phyloP scores from a whole-genome alignment of 37 sponge, comb jelly and placozoan species.

The Bolinopsis microptera region DNA sequence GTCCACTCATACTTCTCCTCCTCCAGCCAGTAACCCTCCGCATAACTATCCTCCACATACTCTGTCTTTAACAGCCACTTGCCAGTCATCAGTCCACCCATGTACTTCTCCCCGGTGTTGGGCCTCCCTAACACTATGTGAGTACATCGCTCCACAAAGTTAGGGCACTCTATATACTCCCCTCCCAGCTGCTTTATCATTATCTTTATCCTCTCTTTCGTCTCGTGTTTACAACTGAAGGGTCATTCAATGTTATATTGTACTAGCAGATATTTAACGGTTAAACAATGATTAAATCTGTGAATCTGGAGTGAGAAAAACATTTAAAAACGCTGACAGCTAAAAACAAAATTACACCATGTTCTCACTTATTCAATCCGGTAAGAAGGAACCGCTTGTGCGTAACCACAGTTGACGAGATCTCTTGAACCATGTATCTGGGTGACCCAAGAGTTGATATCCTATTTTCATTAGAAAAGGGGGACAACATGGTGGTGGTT shows the following conservation, averaged over 20 bases:
- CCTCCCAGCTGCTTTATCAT: constrained; percentile 53
- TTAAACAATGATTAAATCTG: too few species aligned
- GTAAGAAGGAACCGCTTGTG: constrained; percentile 11
- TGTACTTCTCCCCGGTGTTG: constrained; percentile 41
- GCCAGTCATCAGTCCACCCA: constrained; percentile 29
- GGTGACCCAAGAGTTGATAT: constrained; percentile 41
- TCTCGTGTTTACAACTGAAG: constrained; percentile 8
- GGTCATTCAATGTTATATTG: not conserved
- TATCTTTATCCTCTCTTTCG: constrained; percentile 46
- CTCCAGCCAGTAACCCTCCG: constrained; percentile 38
- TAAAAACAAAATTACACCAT: not conserved
- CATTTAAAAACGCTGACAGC: too few species aligned
- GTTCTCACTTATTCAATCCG: not conserved
- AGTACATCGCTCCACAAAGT: constrained; percentile 42
- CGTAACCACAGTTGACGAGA: constrained; percentile 6
- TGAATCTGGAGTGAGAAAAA: not conserved
- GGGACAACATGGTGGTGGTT: constrained; percentile 20
- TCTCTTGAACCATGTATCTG: constrained; percentile 55
- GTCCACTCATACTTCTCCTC: constrained; percentile 42
- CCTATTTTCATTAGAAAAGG: not conserved
- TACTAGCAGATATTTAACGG: too few species aligned
- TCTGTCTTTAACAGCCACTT: constrained; percentile 38
- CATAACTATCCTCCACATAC: constrained; percentile 50
- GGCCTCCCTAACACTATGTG: constrained; percentile 25
- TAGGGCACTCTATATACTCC: constrained; percentile 29